These are phyloP conservation scores for Neotragus moschatus DNA, from an alignment of 2,113 vertebrate genomes.

Conservation along the genomic window DNA sequence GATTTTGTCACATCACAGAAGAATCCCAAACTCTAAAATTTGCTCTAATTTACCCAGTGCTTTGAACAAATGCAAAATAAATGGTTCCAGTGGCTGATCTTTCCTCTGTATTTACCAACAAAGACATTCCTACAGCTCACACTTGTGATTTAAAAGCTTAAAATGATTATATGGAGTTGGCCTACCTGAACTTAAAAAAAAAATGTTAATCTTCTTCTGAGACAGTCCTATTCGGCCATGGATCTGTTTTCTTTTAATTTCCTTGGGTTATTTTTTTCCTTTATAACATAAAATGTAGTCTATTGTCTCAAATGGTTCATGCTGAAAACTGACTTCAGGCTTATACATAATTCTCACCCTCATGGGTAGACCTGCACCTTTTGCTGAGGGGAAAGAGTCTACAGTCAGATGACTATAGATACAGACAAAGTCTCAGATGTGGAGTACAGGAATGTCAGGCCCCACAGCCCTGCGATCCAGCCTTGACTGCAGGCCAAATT, in stretches of 20 bases:
- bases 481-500: neutral
- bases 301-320: neutral
- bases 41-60: neutral
- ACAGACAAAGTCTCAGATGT: neutral
- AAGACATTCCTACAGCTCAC: neutral
- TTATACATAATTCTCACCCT: neutral
- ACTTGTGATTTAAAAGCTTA: neutral
- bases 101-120: neutral
- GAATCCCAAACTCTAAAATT: slow-evolving; percentile 16
- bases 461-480: neutral
- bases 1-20: slow-evolving; percentile 1
- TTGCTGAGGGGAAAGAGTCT: neutral
- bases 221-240: neutral
- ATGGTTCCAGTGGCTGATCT: neutral
- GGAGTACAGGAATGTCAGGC: neutral
- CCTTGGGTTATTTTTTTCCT: neutral
- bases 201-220: neutral
- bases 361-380: neutral
- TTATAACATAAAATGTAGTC: neutral
- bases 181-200: neutral
- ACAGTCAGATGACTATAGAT: neutral
- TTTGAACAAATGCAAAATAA: slow-evolving; percentile 23
- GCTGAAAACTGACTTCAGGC: neutral
- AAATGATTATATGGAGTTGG: neutral
- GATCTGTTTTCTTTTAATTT: slow-evolving; percentile 10